phyloP scores from a whole-genome alignment of 2,113 vertebrate species.

The Actenoides lindsayi region DNA sequence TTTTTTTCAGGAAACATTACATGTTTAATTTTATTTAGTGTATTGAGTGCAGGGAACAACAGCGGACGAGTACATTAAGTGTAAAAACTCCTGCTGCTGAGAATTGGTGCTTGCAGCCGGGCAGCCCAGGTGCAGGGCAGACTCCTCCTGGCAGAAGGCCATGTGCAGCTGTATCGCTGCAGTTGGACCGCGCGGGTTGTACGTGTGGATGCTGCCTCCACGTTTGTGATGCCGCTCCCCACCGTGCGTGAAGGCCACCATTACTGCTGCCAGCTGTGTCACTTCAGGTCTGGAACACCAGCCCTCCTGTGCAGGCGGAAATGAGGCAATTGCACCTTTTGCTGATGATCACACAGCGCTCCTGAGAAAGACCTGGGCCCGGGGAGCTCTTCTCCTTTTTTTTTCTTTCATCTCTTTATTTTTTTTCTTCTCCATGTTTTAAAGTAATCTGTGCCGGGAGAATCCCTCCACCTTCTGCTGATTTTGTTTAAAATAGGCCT shows the following conservation, averaged over 20 bases:
- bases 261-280: neutral
- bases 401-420: neutral
- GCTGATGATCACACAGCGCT: neutral
- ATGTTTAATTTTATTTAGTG: neutral
- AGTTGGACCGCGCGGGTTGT: neutral
- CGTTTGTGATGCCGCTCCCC: neutral
- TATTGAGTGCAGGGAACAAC: neutral
- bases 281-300: neutral
- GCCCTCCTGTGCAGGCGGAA: neutral
- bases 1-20: neutral
- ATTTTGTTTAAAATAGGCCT: neutral
- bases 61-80: neutral
- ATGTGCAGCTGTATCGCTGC: neutral
- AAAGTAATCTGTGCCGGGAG: neutral
- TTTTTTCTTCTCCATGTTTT: neutral
- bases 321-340: neutral
- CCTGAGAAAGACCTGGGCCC: neutral
- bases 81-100: neutral
- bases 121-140: too few relatives aligned
- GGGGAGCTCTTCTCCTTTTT: neutral
- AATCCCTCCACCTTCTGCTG: neutral
- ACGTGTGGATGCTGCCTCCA: fast-evolving
- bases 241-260: fast-evolving
- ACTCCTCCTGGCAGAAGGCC: neutral
- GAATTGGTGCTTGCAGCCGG: neutral